Evolutionary conservation across 2,113 vertebrate species (phyloP).

Genomic region (Clarias macrocephalus): DNA sequence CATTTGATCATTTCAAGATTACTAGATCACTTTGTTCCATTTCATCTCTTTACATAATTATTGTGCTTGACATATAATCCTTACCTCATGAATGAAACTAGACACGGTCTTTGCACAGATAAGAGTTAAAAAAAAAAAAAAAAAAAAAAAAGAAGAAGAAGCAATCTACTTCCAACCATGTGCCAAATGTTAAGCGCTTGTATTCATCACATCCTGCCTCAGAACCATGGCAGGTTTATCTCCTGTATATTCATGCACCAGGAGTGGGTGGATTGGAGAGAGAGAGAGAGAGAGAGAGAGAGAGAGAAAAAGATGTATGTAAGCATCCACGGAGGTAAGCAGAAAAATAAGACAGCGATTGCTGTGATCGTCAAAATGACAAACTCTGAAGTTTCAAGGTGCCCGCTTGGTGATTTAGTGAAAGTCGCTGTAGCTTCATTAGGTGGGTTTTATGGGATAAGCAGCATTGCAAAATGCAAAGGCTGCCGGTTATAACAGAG

Average conservation of each 20-base stretch:
- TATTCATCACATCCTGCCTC: constrained; percentile 14
- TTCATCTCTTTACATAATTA: constrained; percentile 10
- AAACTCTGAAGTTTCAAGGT: constrained; percentile 34
- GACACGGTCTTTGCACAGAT: neutral
- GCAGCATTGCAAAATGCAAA: constrained; percentile 33
- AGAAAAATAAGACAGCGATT: constrained; percentile 47
- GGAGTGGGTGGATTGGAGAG: neutral
- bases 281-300: neutral
- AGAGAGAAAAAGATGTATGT: constrained; percentile 8
- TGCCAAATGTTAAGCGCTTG: constrained; percentile 1
- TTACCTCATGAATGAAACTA: neutral
- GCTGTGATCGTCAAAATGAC: constrained; percentile 53
- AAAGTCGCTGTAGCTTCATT: constrained; percentile 52
- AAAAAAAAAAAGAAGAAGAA: too few relatives aligned
- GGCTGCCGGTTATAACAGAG: constrained; percentile 29
- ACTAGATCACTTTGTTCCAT: neutral
- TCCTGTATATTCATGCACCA: constrained; percentile 26
- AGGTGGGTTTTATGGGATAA: constrained; percentile 49
- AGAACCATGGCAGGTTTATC: constrained; percentile 27
- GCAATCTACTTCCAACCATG: constrained; percentile 1
- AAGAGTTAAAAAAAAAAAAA: neutral
- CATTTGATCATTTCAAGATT: neutral
- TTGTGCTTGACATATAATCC: neutral
- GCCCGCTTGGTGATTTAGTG: constrained; percentile 50
- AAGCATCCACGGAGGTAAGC: constrained; percentile 31